Evolutionary conservation across 2,888 invertebrate species (phyloP), one percentile per base, ranked within the genome.

Genomic region (Mythimna impura): DNA sequence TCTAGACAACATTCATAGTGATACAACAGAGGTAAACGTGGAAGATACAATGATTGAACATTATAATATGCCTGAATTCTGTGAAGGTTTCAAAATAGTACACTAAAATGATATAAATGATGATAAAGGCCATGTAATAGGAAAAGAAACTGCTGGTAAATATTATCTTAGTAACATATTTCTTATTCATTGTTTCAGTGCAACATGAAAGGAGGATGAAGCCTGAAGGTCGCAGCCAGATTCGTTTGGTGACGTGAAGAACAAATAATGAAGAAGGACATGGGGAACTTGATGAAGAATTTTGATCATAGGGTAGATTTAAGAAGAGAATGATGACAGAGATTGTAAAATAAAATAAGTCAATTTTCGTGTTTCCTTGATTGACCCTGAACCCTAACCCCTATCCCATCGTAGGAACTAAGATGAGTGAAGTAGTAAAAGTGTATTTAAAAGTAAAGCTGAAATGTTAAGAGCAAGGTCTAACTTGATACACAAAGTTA

Each of bases 311-410:
- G 30, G 7, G 12, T 68, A 71, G 57, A 67, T n/a, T 71, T 61
- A 54, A 77, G 43, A 62, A 57, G 25, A 43, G 1, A 77, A 36
- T 70, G 65, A 66, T 55, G 77, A 75, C 55, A 71, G 68, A 68
- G 62, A 81, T 87, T 91, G 91, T 92, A 88, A 89, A 94, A 94
- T 94, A 94, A 94, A 94, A 71, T 77, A 81, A 89, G 80, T 88
- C 80, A 84, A 91, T 80, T 89, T 85, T 85, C 89, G 93, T 89
- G 92, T 94, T 93, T 94, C 87, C 90, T 91, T 93, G 66, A 91
- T 90, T 89, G 64, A 76, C 81, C 89, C 75, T 73, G 22, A 71
- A 73, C 73, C 80, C 70, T 12, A 17, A 10, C 25, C 3, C 54
- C 17, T 1, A 20, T 1, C 50, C 47, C n/a, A 10, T 1, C 17